phyloP scores from a whole-genome alignment of 1,140 invertebrate species.

The Listronotus bonariensis region DNA sequence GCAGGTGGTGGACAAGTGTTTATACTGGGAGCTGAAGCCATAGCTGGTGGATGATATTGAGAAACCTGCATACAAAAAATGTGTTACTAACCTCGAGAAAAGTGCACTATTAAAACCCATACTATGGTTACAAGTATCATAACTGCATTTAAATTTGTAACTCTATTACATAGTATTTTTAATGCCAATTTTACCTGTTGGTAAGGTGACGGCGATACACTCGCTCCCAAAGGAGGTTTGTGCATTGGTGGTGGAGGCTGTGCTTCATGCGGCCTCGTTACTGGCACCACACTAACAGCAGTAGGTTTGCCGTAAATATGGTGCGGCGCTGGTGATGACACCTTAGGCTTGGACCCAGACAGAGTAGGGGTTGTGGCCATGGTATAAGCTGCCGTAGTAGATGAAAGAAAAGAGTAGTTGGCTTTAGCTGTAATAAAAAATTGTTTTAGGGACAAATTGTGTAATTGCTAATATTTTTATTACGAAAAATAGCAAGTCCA shows the following conservation, averaged over 20 bases:
- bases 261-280: slow-evolving; percentile 54
- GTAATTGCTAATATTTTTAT: no score
- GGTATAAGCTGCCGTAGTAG: slow-evolving; percentile 44
- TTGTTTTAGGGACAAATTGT: no score
- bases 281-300: slow-evolving; percentile 65
- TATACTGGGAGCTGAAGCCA: slow-evolving; percentile 55
- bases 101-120: no score
- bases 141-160: no score
- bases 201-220: slow-evolving; percentile 68
- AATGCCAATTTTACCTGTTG: slow-evolving; percentile 55
- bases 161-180: no score
- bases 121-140: no score
- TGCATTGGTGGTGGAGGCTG: slow-evolving; percentile 40
- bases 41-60: slow-evolving; percentile 60
- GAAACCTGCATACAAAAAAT: slow-evolving; percentile 52
- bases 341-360: slow-evolving; percentile 69
- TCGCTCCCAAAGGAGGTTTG: slow-evolving; percentile 61
- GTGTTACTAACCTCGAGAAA: no score
- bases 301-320: slow-evolving; percentile 77
- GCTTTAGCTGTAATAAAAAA: slow-evolving; percentile 34
- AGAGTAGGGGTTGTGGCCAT: slow-evolving; percentile 39
- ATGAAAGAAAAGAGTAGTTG: slow-evolving; percentile 37
- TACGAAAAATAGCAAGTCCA: no score
- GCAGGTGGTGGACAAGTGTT: slow-evolving; percentile 62
- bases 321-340: slow-evolving; percentile 76